These are phyloP conservation scores for Holocentrus rufus DNA, from an alignment of 2,797 vertebrate species.

Conservation along the genomic window DNA sequence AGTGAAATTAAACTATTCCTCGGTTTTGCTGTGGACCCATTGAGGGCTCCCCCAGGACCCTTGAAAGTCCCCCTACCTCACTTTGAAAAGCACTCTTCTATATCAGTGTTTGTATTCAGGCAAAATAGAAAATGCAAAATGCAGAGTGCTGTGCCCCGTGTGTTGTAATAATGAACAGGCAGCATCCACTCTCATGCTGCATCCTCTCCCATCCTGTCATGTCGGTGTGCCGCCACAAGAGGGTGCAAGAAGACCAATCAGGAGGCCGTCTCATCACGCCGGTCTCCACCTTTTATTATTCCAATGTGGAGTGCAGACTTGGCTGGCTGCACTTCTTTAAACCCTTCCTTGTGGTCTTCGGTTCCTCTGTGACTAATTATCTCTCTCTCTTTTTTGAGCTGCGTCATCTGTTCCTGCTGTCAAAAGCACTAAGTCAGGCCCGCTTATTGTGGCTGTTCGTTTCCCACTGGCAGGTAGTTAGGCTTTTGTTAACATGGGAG, in stretches of 20 bases:
- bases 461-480: slow-evolving; percentile 35
- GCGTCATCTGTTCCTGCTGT: slow-evolving; percentile 62
- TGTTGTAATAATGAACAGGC: neutral
- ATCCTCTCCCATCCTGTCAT: slow-evolving; percentile 22
- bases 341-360: slow-evolving; percentile 33
- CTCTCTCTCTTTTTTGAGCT: slow-evolving; percentile 54
- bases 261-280: neutral
- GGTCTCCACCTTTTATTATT: neutral
- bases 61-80: too few species aligned
- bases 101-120: too few species aligned
- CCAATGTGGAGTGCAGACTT: neutral
- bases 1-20: too few species aligned
- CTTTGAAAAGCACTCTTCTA: too few species aligned
- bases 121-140: neutral
- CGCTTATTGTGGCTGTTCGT: slow-evolving; percentile 38
- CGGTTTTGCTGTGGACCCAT: too few species aligned
- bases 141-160: neutral
- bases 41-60: too few species aligned
- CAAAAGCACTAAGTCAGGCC: slow-evolving; percentile 40
- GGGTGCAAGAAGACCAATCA: slow-evolving; percentile 63
- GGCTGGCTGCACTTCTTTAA: slow-evolving; percentile 28
- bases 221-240: slow-evolving; percentile 61
- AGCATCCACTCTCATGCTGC: neutral
- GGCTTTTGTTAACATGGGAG: neutral
- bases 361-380: slow-evolving; percentile 66